Base-by-base conservation (phyloP, 2,888 invertebrate species). In the Ceriagrion tenellum region DNA sequence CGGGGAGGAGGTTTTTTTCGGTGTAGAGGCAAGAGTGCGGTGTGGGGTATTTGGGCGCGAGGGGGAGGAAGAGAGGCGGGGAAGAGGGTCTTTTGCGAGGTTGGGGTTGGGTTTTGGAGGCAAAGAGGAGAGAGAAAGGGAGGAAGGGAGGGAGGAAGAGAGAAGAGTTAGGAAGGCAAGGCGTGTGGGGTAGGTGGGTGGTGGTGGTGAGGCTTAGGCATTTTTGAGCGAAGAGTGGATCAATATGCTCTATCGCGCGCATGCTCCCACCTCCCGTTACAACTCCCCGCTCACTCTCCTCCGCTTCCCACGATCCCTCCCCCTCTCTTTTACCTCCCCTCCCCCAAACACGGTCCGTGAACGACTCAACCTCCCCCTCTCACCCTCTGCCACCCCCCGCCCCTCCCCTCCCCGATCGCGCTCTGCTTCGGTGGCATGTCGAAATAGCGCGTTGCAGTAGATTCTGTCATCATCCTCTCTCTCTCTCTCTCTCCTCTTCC, bases 181-280 rank as follows among this genome's bases (percentile, higher is more conserved):
- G 69, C 69, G 74, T 16, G 59, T 59, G 47, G 47, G 2, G 47
- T 2, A 4, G 59, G 59, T 30, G 74, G 74, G 47, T 47, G 47
- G 47, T 47, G 59, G 59, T 30, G 74, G 74, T 30, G 74, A 81
- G 47, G 74, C 74, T 81, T 81, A 81, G 74, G 74, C 74, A 81
- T 81, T 81, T 81, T 81, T 81, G 74, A 81, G 74, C 74, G 35
- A 30, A 81, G 74, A 81, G 74, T 81, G 74, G 74, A 81, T 81
- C 74, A 81, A 81, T 81, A 81, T 81, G 74, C 30, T 81, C 74
- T 35, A 30, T 81, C 30, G 74, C 74, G 74, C 56, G 90, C 90
- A 55, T 90, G 90, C 90, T 90, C 56, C 10, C 90, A 6, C 56
- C 55, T 40, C 40, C 18, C 90, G 8, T n/a, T 40, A 0, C 13